Evolutionary conservation across 2,113 vertebrate genomes (phyloP).

Genomic region (Sturnus vulgaris): DNA sequence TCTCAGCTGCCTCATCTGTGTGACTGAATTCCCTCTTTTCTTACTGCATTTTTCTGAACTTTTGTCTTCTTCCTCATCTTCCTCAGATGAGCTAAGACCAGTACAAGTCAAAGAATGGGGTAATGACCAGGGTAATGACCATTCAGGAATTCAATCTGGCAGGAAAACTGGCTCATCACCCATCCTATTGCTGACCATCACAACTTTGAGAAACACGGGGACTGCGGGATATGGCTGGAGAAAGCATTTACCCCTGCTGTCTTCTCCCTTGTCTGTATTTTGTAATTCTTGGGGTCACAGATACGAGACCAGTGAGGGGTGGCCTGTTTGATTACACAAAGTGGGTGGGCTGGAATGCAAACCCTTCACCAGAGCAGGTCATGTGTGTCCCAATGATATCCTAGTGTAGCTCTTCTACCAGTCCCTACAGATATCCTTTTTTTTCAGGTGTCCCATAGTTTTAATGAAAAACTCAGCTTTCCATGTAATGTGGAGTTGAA

Average conservation of each 20-base stretch:
- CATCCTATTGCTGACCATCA: background rate
- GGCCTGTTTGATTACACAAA: background rate
- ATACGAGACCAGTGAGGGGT: accelerated
- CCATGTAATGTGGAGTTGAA: background rate
- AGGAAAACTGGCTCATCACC: background rate
- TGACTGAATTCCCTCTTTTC: background rate
- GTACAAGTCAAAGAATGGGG: background rate
- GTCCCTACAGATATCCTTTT: background rate
- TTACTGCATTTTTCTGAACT: background rate
- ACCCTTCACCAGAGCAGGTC: background rate
- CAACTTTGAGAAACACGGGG: background rate
- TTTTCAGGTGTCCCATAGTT: background rate
- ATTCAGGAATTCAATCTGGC: background rate
- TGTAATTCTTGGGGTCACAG: background rate
- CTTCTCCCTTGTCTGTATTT: background rate
- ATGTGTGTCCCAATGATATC: background rate
- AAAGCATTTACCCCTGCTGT: background rate
- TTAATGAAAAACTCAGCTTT: background rate
- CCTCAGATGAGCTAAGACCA: background rate
- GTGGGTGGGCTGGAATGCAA: background rate
- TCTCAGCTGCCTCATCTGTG: background rate
- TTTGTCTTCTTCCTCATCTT: background rate
- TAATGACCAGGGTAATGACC: background rate
- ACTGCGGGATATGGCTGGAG: background rate
- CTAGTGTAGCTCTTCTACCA: background rate